Evolutionary conservation across 2,113 vertebrate species (phyloP), one percentile per base, ranked within the genome.

Genomic region (Megaptera novaeangliae): DNA sequence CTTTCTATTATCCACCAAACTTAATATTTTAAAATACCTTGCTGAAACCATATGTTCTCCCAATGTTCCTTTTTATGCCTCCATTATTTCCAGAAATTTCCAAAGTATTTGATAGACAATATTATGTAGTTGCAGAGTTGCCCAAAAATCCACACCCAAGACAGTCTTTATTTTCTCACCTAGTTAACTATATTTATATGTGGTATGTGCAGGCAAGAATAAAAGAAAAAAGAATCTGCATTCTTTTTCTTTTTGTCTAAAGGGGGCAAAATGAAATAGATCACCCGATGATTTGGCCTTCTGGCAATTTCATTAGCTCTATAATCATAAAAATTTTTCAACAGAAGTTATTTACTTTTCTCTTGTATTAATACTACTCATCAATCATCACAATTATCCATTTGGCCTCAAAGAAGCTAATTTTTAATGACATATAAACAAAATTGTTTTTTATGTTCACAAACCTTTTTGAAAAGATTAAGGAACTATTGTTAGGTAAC

Each of bases 381-480:
- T 64, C 29, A 74, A 11, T 82, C 64, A 91, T n/a, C 36, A 61
- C 49, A 78, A 29, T 44, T 80, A 72, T 90, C 44, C 66, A 21
- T 68, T 41, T 74, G 57, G n/a, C 64, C 61, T 64, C 46, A 94
- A 97, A 80, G 71, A 75, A 86, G 41, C 61, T 39, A 71, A 85
- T 61, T 93, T 88, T 96, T 83, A 83, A 71, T 75, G 59, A 63
- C 72, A 75, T 75, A 21, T 41, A 61, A 95, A 23, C 64, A 81
- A 83, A 82, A 25, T 75, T 34, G 11, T 94, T 81, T 88, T 81
- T 61, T 82, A 3, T 46, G n/a, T 75, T 89, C 72, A 83, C 41
- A 95, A 91, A 57, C 21, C 29, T 36, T 44, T 85, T 74, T 89
- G 66, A 91, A 95, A 94, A 93, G 39, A 95, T 52, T 15, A 71